These are phyloP conservation scores for Eulithis prunata DNA, from an alignment of 2,888 invertebrate species.

Conservation along the genomic window DNA sequence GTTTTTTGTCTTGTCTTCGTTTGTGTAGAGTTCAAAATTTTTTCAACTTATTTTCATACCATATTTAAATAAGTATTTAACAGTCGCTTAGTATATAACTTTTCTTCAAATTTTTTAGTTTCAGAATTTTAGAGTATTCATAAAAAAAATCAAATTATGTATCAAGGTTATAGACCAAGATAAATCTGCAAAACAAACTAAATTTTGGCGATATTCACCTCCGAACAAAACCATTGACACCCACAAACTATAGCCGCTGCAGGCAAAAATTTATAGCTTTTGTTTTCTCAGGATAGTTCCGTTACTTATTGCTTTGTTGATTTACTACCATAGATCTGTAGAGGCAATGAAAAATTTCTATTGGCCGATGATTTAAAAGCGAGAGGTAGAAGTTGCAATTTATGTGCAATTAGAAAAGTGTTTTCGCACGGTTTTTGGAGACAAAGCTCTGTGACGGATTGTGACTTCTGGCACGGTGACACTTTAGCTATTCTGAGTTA, in stretches of 20 bases:
- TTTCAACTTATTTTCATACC: no score
- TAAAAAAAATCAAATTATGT: not conserved
- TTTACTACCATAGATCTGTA: constrained; percentile 46
- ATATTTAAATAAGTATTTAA: no score
- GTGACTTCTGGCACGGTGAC: not conserved
- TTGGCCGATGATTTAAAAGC: constrained; percentile 31
- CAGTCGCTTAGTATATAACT: no score
- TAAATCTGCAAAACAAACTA: not conserved
- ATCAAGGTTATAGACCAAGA: not conserved
- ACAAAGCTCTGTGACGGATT: not conserved
- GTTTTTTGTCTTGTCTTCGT: not conserved
- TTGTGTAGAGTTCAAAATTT: not conserved
- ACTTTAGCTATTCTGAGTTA: not conserved
- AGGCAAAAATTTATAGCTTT: constrained; percentile 76
- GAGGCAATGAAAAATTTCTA: constrained; percentile 31
- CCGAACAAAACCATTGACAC: constrained; percentile 75
- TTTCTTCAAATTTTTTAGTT: no score
- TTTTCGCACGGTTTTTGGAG: constrained; percentile 3
- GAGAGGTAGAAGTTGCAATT: constrained; percentile 20
- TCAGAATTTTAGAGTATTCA: no score
- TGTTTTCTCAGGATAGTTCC: constrained; percentile 72
- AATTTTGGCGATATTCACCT: constrained; percentile 29
- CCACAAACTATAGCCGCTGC: constrained; percentile 61
- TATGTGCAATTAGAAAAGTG: constrained; percentile 32
- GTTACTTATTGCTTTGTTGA: constrained; percentile 47